Conservation (phyloP, 2,113 vertebrate genomes). For the Tor tambroides region DNA sequence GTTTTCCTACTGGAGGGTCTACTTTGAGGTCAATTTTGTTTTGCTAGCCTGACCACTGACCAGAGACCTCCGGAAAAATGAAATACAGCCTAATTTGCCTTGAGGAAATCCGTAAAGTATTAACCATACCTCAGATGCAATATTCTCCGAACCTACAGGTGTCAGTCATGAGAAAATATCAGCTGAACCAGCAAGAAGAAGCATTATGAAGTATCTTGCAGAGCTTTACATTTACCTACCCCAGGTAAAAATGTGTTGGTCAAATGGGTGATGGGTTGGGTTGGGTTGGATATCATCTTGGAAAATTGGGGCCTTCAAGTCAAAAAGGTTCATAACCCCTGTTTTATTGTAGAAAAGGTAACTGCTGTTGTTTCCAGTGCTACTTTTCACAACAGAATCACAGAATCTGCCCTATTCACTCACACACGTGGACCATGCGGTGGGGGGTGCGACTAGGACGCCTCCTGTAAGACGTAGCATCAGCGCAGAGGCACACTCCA, state of each 20-base stretch:
- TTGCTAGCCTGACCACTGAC: background rate
- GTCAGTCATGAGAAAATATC: background rate
- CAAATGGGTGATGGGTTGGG: background rate
- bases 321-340: background rate
- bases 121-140: background rate
- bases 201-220: background rate
- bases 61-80: background rate
- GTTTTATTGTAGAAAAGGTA: background rate
- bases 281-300: background rate
- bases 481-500: slow-evolving; percentile 47
- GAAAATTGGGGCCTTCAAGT: background rate
- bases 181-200: background rate
- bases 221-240: background rate
- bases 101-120: background rate
- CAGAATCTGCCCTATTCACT: background rate
- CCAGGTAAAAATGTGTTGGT: background rate
- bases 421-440: background rate
- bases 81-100: background rate
- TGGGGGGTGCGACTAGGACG: background rate
- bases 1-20: slow-evolving; percentile 5
- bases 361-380: background rate
- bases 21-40: background rate
- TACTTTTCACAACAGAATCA: background rate
- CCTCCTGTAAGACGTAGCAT: slow-evolving; percentile 33
- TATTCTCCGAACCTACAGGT: background rate